These are phyloP conservation scores for Platycheirus rosarum DNA, from an alignment of 2,888 invertebrate species.

Conservation along the genomic window DNA sequence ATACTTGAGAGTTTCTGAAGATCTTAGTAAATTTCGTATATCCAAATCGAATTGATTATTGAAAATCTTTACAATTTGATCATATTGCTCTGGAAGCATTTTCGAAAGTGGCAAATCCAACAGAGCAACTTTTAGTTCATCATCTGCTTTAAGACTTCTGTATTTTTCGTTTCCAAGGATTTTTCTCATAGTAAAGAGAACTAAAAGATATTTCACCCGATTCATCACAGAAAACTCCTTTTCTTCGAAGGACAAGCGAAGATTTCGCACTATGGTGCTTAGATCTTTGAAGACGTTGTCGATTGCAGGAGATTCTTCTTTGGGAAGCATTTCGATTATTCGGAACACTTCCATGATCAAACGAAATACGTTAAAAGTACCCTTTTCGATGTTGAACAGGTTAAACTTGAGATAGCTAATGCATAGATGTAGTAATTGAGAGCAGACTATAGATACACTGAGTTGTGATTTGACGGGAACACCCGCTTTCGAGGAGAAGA, in stretches of 20 bases:
- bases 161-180: constrained; percentile 62
- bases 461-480: constrained; percentile 74
- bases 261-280: constrained; percentile 49
- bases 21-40: constrained; percentile 71
- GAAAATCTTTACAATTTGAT: constrained; percentile 50
- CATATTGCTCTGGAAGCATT: constrained; percentile 72
- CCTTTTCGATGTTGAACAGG: constrained; percentile 62
- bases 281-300: constrained; percentile 64
- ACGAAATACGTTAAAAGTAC: constrained; percentile 63
- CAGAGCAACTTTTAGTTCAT: constrained; percentile 74
- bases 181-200: constrained; percentile 76
- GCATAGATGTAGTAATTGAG: constrained; percentile 75
- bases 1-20: constrained; percentile 65
- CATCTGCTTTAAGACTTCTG: constrained; percentile 35
- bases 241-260: constrained; percentile 65
- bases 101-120: constrained; percentile 74
- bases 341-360: constrained; percentile 70
- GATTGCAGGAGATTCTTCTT: constrained; percentile 63
- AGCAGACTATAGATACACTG: constrained; percentile 75
- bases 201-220: constrained; percentile 77
- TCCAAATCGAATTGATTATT: constrained; percentile 21
- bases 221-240: constrained; percentile 75
- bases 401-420: constrained; percentile 66
- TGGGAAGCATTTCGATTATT: constrained; percentile 67
- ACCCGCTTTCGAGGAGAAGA: constrained; percentile 34